Percentiles rank a stretch among this genome's conserved stretches.
Evolutionary conservation across 2,113 vertebrate species (phyloP).

Genomic region (Galbula dea): DNA sequence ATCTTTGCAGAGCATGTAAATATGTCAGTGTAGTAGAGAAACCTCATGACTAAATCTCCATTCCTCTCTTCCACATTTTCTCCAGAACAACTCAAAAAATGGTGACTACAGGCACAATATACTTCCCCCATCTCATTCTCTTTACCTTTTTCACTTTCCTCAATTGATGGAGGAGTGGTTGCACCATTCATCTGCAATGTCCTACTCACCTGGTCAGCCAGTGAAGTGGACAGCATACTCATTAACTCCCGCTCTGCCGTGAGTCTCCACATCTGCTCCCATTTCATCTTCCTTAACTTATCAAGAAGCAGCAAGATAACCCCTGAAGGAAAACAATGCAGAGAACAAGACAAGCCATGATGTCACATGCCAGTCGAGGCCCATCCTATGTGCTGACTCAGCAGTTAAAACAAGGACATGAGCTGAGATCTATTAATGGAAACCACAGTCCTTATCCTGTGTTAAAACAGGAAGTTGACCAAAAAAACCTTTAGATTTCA

Average conservation of each 20-base stretch:
- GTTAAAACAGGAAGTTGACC: background rate
- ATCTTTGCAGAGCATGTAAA: background rate
- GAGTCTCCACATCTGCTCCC: slow-evolving; percentile 99
- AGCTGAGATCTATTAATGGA: background rate
- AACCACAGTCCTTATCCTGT: background rate
- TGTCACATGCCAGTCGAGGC: background rate
- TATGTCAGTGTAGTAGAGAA: background rate
- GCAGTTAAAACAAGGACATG: background rate
- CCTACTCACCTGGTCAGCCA: slow-evolving; percentile 91
- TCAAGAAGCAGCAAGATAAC: slow-evolving; percentile 95
- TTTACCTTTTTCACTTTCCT: background rate
- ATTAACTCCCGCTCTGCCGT: slow-evolving; percentile 95
- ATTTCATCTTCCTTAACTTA: slow-evolving; percentile 93
- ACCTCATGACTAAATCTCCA: background rate
- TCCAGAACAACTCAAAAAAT: background rate
- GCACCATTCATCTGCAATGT: background rate
- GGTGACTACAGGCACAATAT: background rate
- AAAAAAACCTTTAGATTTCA: background rate
- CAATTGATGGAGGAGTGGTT: background rate
- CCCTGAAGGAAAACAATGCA: slow-evolving; percentile 71
- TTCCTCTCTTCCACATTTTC: background rate
- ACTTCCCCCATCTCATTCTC: background rate
- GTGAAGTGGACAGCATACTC: slow-evolving; percentile 96
- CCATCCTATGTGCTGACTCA: background rate
- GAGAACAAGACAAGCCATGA: background rate